Conservation (phyloP, 2,888 invertebrate genomes). For the Cephalotes varians region DNA sequence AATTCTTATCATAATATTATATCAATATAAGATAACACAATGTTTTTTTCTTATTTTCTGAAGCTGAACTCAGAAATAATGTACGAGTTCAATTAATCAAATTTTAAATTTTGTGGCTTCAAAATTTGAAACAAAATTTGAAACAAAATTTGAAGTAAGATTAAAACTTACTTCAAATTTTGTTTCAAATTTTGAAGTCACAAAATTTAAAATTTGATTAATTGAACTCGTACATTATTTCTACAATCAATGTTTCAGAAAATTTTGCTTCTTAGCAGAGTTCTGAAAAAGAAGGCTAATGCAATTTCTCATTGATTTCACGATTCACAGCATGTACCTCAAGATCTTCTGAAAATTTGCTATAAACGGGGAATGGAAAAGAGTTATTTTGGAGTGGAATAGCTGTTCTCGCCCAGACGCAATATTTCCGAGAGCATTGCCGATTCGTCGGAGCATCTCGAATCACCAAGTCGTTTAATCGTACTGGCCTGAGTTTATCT, state of each 20-base stretch:
- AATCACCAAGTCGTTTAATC: slow-evolving; percentile 50
- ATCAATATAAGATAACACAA: not conserved
- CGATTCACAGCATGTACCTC: not conserved
- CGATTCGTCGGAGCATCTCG: slow-evolving; percentile 34
- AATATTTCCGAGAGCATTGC: slow-evolving; percentile 12
- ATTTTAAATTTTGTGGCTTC: not conserved
- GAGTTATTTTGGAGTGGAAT: slow-evolving; percentile 7
- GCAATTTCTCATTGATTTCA: not conserved
- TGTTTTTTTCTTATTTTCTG: too few species aligned
- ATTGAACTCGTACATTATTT: not conserved
- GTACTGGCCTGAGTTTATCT: slow-evolving; percentile 47
- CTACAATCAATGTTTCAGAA: not conserved
- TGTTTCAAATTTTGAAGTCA: not conserved
- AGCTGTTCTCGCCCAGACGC: not conserved
- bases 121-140: not conserved
- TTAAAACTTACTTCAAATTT: not conserved
- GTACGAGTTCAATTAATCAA: not conserved
- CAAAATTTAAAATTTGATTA: not conserved
- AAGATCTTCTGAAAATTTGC: not conserved
- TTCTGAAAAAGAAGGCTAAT: not conserved
- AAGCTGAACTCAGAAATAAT: too few species aligned
- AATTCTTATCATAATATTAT: not conserved
- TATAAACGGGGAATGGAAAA: not conserved
- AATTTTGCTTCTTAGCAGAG: not conserved
- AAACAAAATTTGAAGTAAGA: not conserved